Evolutionary conservation across 2,797 vertebrate genomes (phyloP), one percentile per base, ranked within the genome.

Genomic region (Rousettus madagascariensis): DNA sequence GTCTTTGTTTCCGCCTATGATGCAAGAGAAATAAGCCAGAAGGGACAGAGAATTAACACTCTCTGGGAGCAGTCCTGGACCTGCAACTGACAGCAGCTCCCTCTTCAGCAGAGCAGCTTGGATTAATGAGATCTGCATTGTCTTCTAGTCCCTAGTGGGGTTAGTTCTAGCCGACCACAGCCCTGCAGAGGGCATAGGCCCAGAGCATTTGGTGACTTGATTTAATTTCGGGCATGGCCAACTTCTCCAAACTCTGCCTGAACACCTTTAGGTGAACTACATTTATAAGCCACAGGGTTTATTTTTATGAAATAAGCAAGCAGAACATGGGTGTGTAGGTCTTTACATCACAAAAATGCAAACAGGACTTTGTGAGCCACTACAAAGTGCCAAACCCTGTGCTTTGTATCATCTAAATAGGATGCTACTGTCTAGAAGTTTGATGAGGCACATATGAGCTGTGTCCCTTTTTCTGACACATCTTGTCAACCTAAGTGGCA

Each of bases 61-160:
- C 26, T 30, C 33, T 26, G 30, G 30, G 8, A 89, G 13, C 16
- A 41, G 6, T 43, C 49, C 46, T 78, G 38, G 33, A 41, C 1
- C 30, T 36, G 19, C 9, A 13, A 46, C 30, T 46, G 36, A 36
- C 6, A 22, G 8, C 7, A 7, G 5, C 19, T 3, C 19, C 20
- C 26, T 46, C n/a, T 28, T 84, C 7, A 7, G 33, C 16, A 38
- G 38, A 22, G 20, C 20, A 84, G 17, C 33, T 63, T 5, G 28
- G 72, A 93, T 13, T n/a, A n/a, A 9, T 10, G 4, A 19, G 10
- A n/a, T 20, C 0, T 11, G 57, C 13, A 36, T 13, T 85, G 28
- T 33, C 36, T 24, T 20, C 26, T 20, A 26, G 72, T 24, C 26
- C 5, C 1, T 1, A 1, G 10, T 28, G n/a, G 33, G 2, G 1